Evolutionary conservation across 2,888 invertebrate species (phyloP).

Genomic region (Bembecia ichneumoniformis): DNA sequence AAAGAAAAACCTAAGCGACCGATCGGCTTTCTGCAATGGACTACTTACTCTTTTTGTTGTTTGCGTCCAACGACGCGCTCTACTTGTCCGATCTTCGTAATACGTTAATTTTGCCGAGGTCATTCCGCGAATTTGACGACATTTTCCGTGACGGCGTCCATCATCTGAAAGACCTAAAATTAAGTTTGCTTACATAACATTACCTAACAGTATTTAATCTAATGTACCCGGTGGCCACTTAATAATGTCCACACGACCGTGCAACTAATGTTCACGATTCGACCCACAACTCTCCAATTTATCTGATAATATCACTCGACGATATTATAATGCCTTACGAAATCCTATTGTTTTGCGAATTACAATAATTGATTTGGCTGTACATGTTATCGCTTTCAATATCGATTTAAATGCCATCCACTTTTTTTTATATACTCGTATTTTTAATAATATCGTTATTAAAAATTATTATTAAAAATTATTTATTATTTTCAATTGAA

Average conservation of each 20-base stretch:
- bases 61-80: constrained; percentile 30
- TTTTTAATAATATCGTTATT: too few relatives aligned
- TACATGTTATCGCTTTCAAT: constrained; percentile 19
- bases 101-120: constrained; percentile 10
- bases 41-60: constrained; percentile 16
- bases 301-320: constrained; percentile 37
- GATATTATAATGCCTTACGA: constrained; percentile 29
- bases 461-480: too few relatives aligned
- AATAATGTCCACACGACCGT: constrained; percentile 46
- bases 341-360: constrained; percentile 38
- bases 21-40: constrained; percentile 21
- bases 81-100: constrained; percentile 26
- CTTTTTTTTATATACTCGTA: neutral
- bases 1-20: constrained; percentile 24
- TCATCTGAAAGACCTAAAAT: constrained; percentile 7
- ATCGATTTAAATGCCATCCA: constrained; percentile 2
- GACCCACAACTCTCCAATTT: constrained; percentile 39
- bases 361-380: constrained; percentile 27
- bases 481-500: too few relatives aligned
- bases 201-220: constrained; percentile 17
- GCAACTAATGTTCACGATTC: constrained; percentile 48
- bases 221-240: constrained; percentile 12
- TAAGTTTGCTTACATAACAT: constrained; percentile 5
- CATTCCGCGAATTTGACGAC: constrained; percentile 24
- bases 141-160: constrained; percentile 26